Evolutionary conservation across 2,888 invertebrate species (phyloP).

Genomic region (Steinernema hermaphroditum): DNA sequence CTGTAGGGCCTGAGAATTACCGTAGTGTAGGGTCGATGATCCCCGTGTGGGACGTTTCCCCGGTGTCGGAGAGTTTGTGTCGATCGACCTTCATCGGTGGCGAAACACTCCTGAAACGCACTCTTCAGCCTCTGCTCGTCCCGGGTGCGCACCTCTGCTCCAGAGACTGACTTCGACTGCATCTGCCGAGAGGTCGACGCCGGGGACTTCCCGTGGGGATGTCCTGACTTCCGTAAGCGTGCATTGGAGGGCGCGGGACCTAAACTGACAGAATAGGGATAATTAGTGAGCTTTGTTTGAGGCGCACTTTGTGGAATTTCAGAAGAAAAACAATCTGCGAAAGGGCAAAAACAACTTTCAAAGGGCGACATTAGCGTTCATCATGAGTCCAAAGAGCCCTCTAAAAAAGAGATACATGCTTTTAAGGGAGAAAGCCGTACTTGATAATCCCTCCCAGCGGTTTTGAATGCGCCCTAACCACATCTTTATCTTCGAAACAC

Average conservation of each 20-base stretch:
- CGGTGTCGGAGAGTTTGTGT: constrained; percentile 5
- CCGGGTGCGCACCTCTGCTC: constrained; percentile 48
- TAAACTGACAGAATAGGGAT: neutral
- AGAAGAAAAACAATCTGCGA: no score
- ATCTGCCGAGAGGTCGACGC: constrained; percentile 20
- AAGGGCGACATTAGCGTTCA: no score
- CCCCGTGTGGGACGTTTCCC: neutral
- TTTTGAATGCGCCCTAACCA: no score
- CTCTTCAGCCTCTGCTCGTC: no score
- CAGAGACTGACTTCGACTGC: constrained; percentile 43
- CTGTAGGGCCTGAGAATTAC: neutral
- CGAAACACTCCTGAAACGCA: constrained; percentile 8
- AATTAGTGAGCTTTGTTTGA: no score
- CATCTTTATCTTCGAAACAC: no score
- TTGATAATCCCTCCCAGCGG: no score
- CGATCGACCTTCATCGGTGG: constrained; percentile 6
- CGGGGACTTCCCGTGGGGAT: constrained; percentile 25
- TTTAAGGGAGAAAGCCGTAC: no score
- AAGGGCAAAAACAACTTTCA: no score
- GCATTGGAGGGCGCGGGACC: neutral
- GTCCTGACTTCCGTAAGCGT: constrained; percentile 12
- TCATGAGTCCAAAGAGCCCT: no score
- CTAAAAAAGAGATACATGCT: no score
- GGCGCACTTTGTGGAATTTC: no score
- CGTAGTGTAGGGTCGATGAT: constrained; percentile 13